Conservation (phyloP, 2,888 invertebrate species). For the Protonemura montana region DNA sequence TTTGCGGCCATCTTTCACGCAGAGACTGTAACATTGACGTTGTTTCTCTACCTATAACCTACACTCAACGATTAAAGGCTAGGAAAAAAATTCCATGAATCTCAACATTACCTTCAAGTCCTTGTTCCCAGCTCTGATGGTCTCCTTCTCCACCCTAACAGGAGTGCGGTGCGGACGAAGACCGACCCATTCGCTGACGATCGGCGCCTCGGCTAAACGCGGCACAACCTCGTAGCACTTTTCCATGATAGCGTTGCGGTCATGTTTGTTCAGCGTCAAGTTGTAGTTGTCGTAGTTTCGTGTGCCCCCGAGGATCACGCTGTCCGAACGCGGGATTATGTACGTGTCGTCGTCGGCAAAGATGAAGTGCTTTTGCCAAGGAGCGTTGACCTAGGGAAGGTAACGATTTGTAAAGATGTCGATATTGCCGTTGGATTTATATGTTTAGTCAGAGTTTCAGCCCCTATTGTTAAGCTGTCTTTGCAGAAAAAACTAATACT, state of each 20-base stretch:
- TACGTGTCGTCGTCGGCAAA: conserved; percentile 89
- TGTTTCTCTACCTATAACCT: too few relatives aligned
- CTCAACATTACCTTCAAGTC: conserved; percentile 49
- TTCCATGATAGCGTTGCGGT: conserved; percentile 78
- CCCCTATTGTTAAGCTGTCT: too few relatives aligned
- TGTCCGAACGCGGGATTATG: conserved; percentile 79
- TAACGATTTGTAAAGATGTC: conserved; percentile 15
- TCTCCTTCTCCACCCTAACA: conserved; percentile 76
- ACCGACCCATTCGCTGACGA: conserved; percentile 75
- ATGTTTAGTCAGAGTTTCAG: too few relatives aligned
- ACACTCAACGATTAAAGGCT: too few relatives aligned
- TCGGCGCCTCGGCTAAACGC: conserved; percentile 62
- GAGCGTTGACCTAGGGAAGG: conserved; percentile 71
- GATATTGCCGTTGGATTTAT: too few relatives aligned
- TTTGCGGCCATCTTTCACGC: too few relatives aligned
- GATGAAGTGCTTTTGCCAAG: conserved; percentile 89
- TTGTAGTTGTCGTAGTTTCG: conserved; percentile 84
- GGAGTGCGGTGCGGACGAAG: conserved; percentile 80
- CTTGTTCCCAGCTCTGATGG: conserved; percentile 50
- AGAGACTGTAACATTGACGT: too few relatives aligned
- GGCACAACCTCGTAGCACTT: conserved; percentile 82
- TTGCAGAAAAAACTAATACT: too few relatives aligned
- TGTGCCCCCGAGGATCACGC: conserved; percentile 85
- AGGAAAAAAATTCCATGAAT: too few relatives aligned
- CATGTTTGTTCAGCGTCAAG: conserved; percentile 71